A percentile compares a stretch with the other conserved stretches of the same genome.
Conservation (phyloP, 2,113 vertebrate species). For the Todiramphus chloris region DNA sequence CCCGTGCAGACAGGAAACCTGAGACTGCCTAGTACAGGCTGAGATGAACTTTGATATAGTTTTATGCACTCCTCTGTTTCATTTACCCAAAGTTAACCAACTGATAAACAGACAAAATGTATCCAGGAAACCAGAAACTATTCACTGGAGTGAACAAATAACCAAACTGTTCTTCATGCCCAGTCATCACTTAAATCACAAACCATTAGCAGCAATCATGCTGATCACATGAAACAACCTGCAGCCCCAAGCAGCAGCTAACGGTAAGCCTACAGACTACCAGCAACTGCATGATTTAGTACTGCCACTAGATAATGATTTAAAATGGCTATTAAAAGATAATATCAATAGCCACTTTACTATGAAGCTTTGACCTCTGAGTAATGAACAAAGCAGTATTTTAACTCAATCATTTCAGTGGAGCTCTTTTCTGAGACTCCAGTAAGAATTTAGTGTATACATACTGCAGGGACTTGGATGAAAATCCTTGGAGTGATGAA, state of each 20-base stretch:
- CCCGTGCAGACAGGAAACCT: not conserved
- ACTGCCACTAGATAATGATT: not conserved
- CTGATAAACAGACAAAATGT: slow-evolving; percentile 41
- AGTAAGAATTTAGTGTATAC: not conserved
- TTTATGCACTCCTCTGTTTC: not conserved
- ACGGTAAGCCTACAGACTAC: not conserved
- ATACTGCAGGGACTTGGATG: not conserved
- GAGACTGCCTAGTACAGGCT: not conserved
- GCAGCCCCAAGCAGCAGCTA: not conserved
- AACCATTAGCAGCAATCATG: slow-evolving; percentile 40
- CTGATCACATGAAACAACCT: slow-evolving; percentile 20
- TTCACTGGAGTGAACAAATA: not conserved
- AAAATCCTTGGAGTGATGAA: not conserved
- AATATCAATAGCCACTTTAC: not conserved
- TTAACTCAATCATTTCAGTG: not conserved
- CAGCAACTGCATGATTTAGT: not conserved
- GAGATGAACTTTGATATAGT: not conserved
- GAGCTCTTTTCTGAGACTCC: not conserved
- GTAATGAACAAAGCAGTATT: not conserved
- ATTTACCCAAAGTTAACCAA: slow-evolving; percentile 27
- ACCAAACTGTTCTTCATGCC: not conserved
- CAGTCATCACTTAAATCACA: slow-evolving; percentile 44
- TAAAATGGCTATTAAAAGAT: not conserved
- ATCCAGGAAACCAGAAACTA: slow-evolving; percentile 52
- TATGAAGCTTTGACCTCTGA: not conserved